These are phyloP conservation scores for Bubo scandiacus DNA, from an alignment of 2,113 vertebrate genomes.

Conservation along the genomic window DNA sequence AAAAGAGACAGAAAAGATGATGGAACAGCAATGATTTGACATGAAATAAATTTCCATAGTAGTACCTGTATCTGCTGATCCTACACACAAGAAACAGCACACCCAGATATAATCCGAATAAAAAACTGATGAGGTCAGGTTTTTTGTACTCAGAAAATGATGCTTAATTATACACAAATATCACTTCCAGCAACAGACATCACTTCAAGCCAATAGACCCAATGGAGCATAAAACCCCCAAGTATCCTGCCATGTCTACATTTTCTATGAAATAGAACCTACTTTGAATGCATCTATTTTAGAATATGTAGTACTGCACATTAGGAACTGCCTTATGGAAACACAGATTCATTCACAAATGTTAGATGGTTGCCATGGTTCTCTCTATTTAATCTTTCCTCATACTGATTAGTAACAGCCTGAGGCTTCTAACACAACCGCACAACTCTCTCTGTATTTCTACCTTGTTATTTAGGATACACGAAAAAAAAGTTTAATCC, in stretches of 20 bases:
- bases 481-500: not conserved
- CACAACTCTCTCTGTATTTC: not conserved
- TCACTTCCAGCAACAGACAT: not conserved
- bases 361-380: constrained; percentile 52
- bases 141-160: constrained; percentile 16
- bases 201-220: not conserved
- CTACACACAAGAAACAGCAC: not conserved
- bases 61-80: not conserved
- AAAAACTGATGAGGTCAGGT: constrained; percentile 5
- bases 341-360: constrained; percentile 57
- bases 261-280: constrained; percentile 46
- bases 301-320: not conserved
- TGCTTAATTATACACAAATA: constrained; percentile 40
- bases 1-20: not conserved
- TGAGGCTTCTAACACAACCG: not conserved
- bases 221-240: not conserved
- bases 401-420: not conserved
- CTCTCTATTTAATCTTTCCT: constrained; percentile 1
- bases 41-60: not conserved
- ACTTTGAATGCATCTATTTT: constrained; percentile 10
- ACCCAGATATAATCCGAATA: not conserved
- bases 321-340: constrained; percentile 28
- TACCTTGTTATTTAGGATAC: not conserved
- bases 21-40: not conserved
- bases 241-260: not conserved